These are phyloP conservation scores for Thamnophis sirtalis DNA, from an alignment of 2,113 vertebrate species.

Conservation along the genomic window DNA sequence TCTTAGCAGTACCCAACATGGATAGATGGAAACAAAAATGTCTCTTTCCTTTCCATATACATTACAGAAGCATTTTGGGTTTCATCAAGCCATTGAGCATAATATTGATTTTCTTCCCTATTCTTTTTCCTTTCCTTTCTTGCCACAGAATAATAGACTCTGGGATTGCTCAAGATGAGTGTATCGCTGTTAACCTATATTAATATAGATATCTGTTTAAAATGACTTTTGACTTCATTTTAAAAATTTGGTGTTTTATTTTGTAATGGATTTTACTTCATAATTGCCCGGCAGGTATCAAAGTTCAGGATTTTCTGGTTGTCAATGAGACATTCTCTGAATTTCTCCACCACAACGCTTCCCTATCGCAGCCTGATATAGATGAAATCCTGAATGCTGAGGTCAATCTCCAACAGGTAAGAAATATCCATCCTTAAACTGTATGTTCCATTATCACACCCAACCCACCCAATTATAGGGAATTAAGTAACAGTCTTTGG, in stretches of 20 bases:
- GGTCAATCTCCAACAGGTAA: constrained; percentile 82
- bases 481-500: too few relatives aligned
- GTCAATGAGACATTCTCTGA: constrained; percentile 84
- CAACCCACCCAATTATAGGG: too few relatives aligned
- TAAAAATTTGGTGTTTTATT: constrained; percentile 2
- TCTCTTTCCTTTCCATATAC: too few relatives aligned
- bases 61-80: background rate
- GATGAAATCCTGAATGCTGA: constrained; percentile 73
- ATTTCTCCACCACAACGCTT: constrained; percentile 79
- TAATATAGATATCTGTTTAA: background rate
- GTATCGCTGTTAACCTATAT: background rate
- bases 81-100: background rate
- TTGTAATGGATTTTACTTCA: constrained; percentile 34
- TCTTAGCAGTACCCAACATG: background rate
- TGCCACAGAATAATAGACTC: background rate
- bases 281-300: constrained; percentile 73
- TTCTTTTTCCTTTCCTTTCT: background rate
- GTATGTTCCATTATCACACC: background rate
- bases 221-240: background rate
- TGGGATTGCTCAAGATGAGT: background rate
- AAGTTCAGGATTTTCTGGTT: constrained; percentile 84
- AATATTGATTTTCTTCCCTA: background rate
- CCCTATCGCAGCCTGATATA: constrained; percentile 68
- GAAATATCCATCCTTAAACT: constrained; percentile 2
- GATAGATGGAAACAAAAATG: background rate